phyloP scores from a whole-genome alignment of 2,888 invertebrate genomes.

The Sussaba pulchella region DNA sequence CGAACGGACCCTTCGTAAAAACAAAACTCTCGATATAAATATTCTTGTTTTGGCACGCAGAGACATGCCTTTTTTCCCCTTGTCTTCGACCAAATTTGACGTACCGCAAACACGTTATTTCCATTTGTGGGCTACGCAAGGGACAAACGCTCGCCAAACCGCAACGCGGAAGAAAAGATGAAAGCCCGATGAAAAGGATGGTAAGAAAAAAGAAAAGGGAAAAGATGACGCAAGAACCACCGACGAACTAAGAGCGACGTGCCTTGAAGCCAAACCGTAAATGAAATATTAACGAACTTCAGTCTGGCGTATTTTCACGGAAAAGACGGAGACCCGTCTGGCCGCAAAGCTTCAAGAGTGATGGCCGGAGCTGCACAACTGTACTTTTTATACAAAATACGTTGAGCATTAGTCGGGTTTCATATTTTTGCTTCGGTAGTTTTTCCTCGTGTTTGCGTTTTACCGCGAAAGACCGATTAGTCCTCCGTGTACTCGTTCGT shows the following conservation, averaged over 20 bases:
- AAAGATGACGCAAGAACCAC: neutral
- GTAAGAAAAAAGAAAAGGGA: slow-evolving; percentile 16
- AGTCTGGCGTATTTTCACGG: slow-evolving; percentile 65
- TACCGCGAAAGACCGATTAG: slow-evolving; percentile 21
- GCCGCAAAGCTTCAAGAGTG: slow-evolving; percentile 26
- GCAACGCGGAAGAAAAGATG: slow-evolving; percentile 16
- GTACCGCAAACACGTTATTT: slow-evolving; percentile 29
- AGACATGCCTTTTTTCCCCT: neutral
- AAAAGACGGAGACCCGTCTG: slow-evolving; percentile 47
- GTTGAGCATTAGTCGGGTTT: slow-evolving; percentile 3
- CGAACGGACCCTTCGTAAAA: neutral
- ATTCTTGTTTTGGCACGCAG: neutral
- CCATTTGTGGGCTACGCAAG: slow-evolving; percentile 18
- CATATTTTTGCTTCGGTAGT: slow-evolving; percentile 26
- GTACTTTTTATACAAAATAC: slow-evolving; percentile 23
- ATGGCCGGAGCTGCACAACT: slow-evolving; percentile 1
- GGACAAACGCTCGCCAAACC: slow-evolving; percentile 29
- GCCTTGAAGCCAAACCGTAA: slow-evolving; percentile 49
- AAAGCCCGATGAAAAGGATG: neutral
- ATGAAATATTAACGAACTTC: slow-evolving; percentile 68
- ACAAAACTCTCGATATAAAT: slow-evolving; percentile 7
- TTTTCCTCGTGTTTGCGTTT: slow-evolving; percentile 37
- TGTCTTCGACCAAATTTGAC: neutral
- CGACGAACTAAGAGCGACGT: slow-evolving; percentile 53
- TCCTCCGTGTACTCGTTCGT: slow-evolving; percentile 39